Evolutionary conservation across 2,113 vertebrate genomes (phyloP), one percentile per base, ranked within the genome.

Genomic region (Pelmatolapia mariae): DNA sequence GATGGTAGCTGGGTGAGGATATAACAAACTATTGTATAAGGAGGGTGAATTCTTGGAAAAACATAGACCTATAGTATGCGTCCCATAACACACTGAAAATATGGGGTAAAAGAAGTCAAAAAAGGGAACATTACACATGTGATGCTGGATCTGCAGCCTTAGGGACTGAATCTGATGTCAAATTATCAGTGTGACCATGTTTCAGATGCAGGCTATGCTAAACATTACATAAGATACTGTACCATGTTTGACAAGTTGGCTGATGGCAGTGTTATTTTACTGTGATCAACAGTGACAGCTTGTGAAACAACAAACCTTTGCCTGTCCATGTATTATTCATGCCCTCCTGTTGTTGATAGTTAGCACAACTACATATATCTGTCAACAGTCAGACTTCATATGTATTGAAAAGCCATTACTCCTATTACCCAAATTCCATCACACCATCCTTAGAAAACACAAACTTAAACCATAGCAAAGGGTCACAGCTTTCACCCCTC

Each of bases 381-480:
- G 47, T 83, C 63, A 47, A 78, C 24, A 50, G 57, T 40, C 29
- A 68, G 19, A 10, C 19, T 5, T 63, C 33, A 36, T 29, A 57
- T 33, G n/a, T 43, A 31, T 4, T 3, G 5, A 82, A 71, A 81
- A 82, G 31, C 5, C 12, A 79, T 10, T 33, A 31, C 26, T 81
- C 43, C 40, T 45, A 63, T 82, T 78, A 31, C 10, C 31, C 19
- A 16, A 90, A 91, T 91, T 93, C 90, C 80, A 89, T 71, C 40
- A 52, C 76, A 68, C 80, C 57, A 61, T 53, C 40, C 10, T 33
- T 68, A 33, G 43, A 85, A 86, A 91, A 71, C 85, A 83, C 68
- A 83, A 86, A 76, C 81, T 50, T 22, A 47, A 84, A 87, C 24
- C 38, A 29, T 15, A 29, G n/a, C 18, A 56, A 53, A 84, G 52